A percentile compares a stretch with the other conserved stretches of the same genome.
phyloP scores from a whole-genome alignment of 2,797 vertebrate species.

The Coregonus sp. region DNA sequence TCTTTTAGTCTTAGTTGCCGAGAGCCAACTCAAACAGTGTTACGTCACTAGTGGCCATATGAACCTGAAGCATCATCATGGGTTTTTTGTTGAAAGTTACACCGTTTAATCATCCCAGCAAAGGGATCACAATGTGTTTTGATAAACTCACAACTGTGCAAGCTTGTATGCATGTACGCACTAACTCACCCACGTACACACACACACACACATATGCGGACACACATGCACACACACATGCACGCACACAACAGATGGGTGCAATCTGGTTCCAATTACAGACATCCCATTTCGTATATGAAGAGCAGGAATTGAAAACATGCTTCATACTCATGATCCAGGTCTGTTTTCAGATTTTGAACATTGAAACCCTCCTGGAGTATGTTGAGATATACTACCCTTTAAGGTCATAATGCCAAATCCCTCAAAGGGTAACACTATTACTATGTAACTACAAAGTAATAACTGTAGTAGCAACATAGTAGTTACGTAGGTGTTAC shows the following conservation, averaged over 20 bases:
- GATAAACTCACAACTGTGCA: background rate
- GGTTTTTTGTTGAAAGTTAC: constrained; percentile 15
- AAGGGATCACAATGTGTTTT: background rate
- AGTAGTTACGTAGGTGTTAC: too few species aligned
- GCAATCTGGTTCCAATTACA: background rate
- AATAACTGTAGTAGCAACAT: too few species aligned
- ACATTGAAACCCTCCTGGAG: background rate
- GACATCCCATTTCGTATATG: background rate
- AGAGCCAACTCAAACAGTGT: constrained; percentile 31
- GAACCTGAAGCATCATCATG: constrained; percentile 10
- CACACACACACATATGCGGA: background rate
- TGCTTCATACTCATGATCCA: too few species aligned
- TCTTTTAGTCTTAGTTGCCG: background rate
- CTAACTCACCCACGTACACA: background rate
- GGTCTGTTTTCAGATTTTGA: background rate
- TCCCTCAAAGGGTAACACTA: too few species aligned
- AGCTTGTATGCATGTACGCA: too few species aligned
- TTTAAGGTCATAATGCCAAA: background rate
- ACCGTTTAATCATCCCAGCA: constrained; percentile 14
- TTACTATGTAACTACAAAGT: too few species aligned
- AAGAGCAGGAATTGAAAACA: constrained; percentile 14
- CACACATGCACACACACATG: background rate
- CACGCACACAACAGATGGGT: background rate
- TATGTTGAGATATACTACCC: background rate
- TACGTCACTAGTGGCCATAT: constrained; percentile 16